A percentile compares a stretch with the other conserved stretches of the same genome.
These are phyloP conservation scores for Prionailurus bengalensis DNA, from an alignment of 2,113 vertebrate genomes.

Conservation along the genomic window DNA sequence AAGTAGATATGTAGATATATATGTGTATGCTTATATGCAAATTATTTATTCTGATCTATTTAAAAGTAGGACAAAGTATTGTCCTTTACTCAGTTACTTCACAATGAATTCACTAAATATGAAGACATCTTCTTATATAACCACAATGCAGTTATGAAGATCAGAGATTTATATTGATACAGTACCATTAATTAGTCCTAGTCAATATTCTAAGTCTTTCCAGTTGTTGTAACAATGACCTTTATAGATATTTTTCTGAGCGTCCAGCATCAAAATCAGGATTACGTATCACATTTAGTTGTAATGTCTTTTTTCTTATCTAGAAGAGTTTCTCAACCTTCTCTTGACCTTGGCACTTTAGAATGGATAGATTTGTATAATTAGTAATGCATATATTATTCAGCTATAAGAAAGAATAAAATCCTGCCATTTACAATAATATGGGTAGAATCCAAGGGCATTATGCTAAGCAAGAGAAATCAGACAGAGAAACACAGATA, in stretches of 20 bases:
- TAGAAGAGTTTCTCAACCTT: background rate
- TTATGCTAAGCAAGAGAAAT: background rate
- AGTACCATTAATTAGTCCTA: background rate
- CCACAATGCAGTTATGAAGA: background rate
- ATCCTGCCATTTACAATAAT: background rate
- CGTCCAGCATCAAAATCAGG: background rate
- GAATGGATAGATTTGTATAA: background rate
- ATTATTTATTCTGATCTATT: slow-evolving; percentile 19
- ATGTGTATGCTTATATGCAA: background rate
- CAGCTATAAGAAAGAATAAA: background rate
- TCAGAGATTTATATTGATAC: background rate
- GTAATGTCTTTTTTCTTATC: slow-evolving; percentile 1
- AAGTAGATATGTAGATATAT: background rate
- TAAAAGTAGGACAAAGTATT: background rate
- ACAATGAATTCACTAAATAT: background rate
- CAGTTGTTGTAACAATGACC: background rate
- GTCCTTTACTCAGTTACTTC: background rate
- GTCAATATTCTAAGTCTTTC: background rate
- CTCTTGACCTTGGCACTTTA: background rate
- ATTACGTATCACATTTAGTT: background rate
- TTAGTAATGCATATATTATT: background rate
- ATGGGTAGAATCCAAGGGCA: background rate
- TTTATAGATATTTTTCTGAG: background rate
- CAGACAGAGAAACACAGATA: background rate
- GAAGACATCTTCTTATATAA: background rate